A percentile compares a stretch with the other conserved stretches of the same genome.
Conservation (phyloP, 2,797 vertebrate genomes). For the Melanotaenia pygmaea region DNA sequence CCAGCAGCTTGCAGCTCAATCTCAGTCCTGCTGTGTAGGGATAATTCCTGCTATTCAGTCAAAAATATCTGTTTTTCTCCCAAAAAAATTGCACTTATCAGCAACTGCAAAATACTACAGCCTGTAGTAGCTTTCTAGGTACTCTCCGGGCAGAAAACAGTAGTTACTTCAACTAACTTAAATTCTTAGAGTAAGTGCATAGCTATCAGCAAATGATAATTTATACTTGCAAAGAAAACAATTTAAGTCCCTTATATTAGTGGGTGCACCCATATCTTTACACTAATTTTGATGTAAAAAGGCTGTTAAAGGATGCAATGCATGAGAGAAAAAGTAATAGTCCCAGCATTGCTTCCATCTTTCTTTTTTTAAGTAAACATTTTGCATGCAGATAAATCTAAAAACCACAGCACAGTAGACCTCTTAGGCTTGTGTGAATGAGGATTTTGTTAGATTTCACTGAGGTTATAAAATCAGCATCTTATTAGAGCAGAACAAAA, state of each 20-base stretch:
- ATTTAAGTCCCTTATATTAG: background rate
- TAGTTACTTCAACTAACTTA: background rate
- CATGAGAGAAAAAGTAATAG: background rate
- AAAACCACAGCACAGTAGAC: background rate
- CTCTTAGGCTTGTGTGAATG: background rate
- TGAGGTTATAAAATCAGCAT: background rate
- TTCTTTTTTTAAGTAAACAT: background rate
- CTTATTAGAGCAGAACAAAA: background rate
- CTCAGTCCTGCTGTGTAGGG: background rate
- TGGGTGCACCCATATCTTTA: background rate
- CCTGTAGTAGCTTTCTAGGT: background rate
- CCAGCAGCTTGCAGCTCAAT: slow-evolving; percentile 3
- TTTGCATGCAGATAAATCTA: background rate
- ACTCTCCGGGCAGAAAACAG: background rate
- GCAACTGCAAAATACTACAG: background rate
- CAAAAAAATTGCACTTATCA: background rate
- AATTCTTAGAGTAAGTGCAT: too few relatives aligned
- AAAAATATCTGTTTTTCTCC: background rate
- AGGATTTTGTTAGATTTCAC: background rate
- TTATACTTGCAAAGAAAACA: background rate
- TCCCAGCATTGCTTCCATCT: background rate
- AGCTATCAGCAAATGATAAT: background rate
- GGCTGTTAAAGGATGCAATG: background rate
- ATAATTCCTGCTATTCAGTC: background rate
- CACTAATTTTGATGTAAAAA: background rate